Conservation (phyloP, 2,888 invertebrate genomes). For the Schrankia costaestrigalis region DNA sequence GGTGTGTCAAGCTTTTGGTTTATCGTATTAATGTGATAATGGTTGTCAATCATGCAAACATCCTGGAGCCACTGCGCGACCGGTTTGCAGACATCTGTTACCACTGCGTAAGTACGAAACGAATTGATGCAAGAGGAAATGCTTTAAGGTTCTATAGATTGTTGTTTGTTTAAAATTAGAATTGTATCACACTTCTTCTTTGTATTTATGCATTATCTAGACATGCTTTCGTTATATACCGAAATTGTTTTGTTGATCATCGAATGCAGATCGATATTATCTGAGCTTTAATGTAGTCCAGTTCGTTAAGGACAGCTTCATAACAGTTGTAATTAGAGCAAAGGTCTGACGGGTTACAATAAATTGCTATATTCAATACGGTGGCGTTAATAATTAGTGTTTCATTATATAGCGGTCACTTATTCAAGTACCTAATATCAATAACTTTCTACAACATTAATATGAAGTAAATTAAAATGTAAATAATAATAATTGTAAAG, state of each 20-base stretch:
- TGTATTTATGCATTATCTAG: constrained; percentile 67
- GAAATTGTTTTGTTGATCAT: constrained; percentile 47
- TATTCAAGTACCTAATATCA: too few relatives aligned
- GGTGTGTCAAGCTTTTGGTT: constrained; percentile 65
- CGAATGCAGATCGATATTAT: constrained; percentile 50
- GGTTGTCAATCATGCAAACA: constrained; percentile 79
- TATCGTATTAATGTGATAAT: constrained; percentile 77
- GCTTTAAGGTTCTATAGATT: constrained; percentile 68
- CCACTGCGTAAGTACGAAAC: constrained; percentile 70
- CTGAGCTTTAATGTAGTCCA: constrained; percentile 50
- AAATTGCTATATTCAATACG: constrained; percentile 24
- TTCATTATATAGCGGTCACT: constrained; percentile 5
- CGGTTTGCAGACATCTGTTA: constrained; percentile 65
- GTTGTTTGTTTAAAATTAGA: constrained; percentile 65
- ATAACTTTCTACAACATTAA: too few relatives aligned
- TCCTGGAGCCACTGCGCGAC: constrained; percentile 67
- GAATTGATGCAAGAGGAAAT: constrained; percentile 68
- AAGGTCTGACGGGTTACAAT: constrained; percentile 35
- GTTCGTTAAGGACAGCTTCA: constrained; percentile 41
- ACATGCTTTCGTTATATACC: constrained; percentile 64
- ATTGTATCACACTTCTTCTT: constrained; percentile 57
- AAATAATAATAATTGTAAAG: too few relatives aligned
- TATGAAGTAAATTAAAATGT: too few relatives aligned
- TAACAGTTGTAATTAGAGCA: constrained; percentile 42
- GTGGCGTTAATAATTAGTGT: constrained; percentile 13